Evolutionary conservation across 1,140 invertebrate genomes (phyloP).

Genomic region (Zaprionus inermis): DNA sequence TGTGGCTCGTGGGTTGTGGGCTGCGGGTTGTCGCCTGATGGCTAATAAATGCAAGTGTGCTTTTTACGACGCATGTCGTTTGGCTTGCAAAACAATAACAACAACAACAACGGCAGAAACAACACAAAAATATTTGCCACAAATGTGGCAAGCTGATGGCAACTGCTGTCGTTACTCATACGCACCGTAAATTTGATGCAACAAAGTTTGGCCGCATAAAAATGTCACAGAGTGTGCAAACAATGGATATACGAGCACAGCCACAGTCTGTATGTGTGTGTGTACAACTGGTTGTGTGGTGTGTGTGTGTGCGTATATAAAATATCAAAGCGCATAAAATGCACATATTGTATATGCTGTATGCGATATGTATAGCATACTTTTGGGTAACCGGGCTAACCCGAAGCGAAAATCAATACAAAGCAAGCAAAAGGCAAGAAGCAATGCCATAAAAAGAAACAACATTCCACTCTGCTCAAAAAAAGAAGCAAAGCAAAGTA

Average conservation of each 20-base stretch:
- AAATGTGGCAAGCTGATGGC: constrained; percentile 55
- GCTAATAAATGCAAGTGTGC: constrained; percentile 81
- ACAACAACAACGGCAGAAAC: constrained; percentile 48
- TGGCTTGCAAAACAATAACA: constrained; percentile 49
- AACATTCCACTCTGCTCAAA: constrained; percentile 29
- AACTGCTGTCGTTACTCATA: constrained; percentile 71
- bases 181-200: constrained; percentile 81
- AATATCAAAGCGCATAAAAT: constrained; percentile 77
- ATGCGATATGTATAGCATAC: constrained; percentile 50
- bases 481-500: constrained; percentile 13
- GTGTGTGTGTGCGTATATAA: constrained; percentile 44
- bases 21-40: constrained; percentile 31
- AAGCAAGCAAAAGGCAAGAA: constrained; percentile 27
- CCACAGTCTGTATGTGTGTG: background rate
- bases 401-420: constrained; percentile 67
- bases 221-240: constrained; percentile 77
- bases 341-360: constrained; percentile 62
- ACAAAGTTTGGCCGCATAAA: constrained; percentile 79
- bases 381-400: constrained; percentile 42
- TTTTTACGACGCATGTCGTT: constrained; percentile 73
- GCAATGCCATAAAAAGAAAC: constrained; percentile 47
- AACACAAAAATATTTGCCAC: constrained; percentile 51
- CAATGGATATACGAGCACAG: constrained; percentile 55
- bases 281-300: constrained; percentile 58
- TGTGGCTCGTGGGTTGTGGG: too few relatives aligned